These are phyloP conservation scores for Scaptomyza hsui DNA, from an alignment of 1,140 invertebrate species.

Conservation along the genomic window DNA sequence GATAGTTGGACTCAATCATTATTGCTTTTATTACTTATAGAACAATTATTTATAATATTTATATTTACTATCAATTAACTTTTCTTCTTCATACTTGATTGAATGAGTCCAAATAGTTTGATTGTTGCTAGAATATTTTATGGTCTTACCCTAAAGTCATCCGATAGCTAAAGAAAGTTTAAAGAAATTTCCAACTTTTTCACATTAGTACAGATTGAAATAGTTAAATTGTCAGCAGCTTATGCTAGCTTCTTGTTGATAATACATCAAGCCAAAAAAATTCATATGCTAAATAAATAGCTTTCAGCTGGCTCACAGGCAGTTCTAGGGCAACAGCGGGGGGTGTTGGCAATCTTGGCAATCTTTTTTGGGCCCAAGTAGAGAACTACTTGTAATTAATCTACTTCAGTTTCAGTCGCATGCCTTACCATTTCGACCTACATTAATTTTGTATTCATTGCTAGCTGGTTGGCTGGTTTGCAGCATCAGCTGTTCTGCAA, in stretches of 20 bases:
- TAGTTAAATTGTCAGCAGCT: conserved; percentile 14
- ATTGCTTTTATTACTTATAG: no score
- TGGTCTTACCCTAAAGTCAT: no score
- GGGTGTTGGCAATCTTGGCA: conserved; percentile 5
- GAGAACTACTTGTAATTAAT: conserved; percentile 70
- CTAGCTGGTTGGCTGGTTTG: conserved; percentile 62
- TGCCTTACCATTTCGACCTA: conserved; percentile 77
- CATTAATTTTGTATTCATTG: conserved; percentile 81
- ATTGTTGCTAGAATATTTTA: no score
- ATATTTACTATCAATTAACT: no score
- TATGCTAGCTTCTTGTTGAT: conserved; percentile 2
- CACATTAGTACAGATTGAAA: conserved; percentile 7
- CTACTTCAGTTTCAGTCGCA: conserved; percentile 73
- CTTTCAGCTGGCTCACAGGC: conserved; percentile 32
- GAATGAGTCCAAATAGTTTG: no score
- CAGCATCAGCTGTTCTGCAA: conserved; percentile 62
- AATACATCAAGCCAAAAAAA: conserved; percentile 36
- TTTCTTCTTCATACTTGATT: no score
- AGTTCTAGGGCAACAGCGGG: neutral
- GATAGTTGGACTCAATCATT: no score
- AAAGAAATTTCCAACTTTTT: neutral
- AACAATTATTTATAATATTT: no score
- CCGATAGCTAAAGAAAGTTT: no score
- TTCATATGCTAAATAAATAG: conserved; percentile 51
- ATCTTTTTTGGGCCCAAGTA: conserved; percentile 11